phyloP scores from a whole-genome alignment of 23 tunicate genomes.

The Halocynthia roretzi region DNA sequence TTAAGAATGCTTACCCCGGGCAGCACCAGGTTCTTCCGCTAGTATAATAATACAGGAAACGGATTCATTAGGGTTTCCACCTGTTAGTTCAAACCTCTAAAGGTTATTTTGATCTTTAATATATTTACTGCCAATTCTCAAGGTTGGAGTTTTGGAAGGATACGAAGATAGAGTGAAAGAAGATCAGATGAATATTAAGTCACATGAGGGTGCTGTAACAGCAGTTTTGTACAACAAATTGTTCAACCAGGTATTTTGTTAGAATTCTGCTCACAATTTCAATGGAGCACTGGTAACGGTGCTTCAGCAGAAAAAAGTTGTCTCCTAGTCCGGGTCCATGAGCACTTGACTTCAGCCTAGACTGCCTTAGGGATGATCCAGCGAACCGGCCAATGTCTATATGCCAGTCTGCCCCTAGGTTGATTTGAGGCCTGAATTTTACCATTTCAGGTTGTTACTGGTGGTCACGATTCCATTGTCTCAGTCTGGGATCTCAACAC shows the following conservation, averaged over 20 bases:
- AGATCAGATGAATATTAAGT: conserved; percentile 32
- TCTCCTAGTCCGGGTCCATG: neutral
- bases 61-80: neutral
- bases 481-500: conserved; percentile 96
- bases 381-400: neutral
- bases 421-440: neutral
- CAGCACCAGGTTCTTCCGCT: too few species aligned
- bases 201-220: conserved; percentile 72
- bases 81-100: neutral
- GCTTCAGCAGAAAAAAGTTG: too few species aligned
- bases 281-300: too few species aligned
- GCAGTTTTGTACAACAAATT: conserved; percentile 73
- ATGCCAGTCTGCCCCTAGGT: neutral
- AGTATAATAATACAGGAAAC: too few species aligned
- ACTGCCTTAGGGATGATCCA: neutral
- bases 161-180: conserved; percentile 35
- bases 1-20: too few species aligned
- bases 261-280: neutral
- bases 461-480: conserved; percentile 78
- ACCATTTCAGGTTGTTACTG: conserved; percentile 56
- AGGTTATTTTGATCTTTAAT: neutral
- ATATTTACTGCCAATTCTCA: neutral
- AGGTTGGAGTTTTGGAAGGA: conserved; percentile 73
- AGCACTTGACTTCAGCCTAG: neutral
- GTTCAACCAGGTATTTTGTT: conserved; percentile 64